phyloP scores from a whole-genome alignment of 2,888 invertebrate genomes.

The Drosophila prolongata region DNA sequence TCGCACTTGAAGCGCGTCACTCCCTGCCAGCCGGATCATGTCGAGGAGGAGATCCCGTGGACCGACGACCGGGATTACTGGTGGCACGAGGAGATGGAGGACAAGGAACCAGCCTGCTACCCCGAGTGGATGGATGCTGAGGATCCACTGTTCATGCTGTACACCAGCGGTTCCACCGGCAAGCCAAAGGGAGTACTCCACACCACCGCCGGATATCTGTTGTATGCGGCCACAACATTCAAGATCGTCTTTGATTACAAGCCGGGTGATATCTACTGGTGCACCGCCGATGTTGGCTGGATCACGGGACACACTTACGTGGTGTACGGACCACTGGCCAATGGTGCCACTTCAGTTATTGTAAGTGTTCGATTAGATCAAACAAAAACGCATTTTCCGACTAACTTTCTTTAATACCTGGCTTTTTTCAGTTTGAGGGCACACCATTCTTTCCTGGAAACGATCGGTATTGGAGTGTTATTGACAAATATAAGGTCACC shows the following conservation, averaged over 20 bases:
- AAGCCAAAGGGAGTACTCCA: constrained; percentile 99
- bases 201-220: constrained; percentile 96
- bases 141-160: constrained; percentile 98
- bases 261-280: constrained; percentile 94
- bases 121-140: constrained; percentile 98
- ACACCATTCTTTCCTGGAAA: constrained; percentile 97
- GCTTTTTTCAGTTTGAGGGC: constrained; percentile 92
- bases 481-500: constrained; percentile 96
- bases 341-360: constrained; percentile 96
- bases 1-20: constrained; percentile 92
- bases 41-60: constrained; percentile 86
- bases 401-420: constrained; percentile 50
- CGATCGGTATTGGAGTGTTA: constrained; percentile 96
- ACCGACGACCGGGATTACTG: constrained; percentile 92
- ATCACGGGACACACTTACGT: constrained; percentile 97
- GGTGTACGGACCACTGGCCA: constrained; percentile 97
- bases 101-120: constrained; percentile 92
- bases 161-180: constrained; percentile 97
- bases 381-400: not conserved
- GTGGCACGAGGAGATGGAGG: constrained; percentile 96
- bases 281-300: constrained; percentile 98
- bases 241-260: constrained; percentile 98
- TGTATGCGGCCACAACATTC: constrained; percentile 96
- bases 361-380: constrained; percentile 86
- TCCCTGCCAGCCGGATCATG: constrained; percentile 82